Conservation (phyloP, 2,797 vertebrate genomes). For the Sebastes umbrosus region DNA sequence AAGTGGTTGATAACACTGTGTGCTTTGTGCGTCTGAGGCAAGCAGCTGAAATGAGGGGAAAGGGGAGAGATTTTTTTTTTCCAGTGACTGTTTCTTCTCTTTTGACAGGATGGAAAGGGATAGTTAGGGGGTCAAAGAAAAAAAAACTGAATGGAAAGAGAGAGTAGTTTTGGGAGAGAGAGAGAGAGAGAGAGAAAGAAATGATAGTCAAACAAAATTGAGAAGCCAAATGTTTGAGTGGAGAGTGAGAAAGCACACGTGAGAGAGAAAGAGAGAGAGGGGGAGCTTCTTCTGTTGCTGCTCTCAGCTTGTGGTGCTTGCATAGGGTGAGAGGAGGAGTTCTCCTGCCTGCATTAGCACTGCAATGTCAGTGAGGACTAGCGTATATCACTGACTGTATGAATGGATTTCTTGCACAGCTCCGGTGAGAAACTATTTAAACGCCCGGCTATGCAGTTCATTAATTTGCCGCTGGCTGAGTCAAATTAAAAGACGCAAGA, state of each 20-base stretch:
- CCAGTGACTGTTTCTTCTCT: slow-evolving; percentile 6
- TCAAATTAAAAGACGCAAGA: slow-evolving; percentile 60
- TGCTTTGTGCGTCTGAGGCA: slow-evolving; percentile 20
- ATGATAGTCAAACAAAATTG: slow-evolving; percentile 49
- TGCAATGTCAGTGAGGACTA: slow-evolving; percentile 79
- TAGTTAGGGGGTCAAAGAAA: slow-evolving; percentile 20
- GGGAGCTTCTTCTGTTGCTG: slow-evolving; percentile 5
- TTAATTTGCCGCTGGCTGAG: slow-evolving; percentile 64
- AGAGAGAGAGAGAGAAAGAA: slow-evolving; percentile 19
- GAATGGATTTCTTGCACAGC: slow-evolving; percentile 63
- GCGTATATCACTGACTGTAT: slow-evolving; percentile 59
- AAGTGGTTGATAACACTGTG: slow-evolving; percentile 36
- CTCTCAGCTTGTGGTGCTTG: slow-evolving; percentile 45
- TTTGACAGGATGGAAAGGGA: slow-evolving; percentile 16
- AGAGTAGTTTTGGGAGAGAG: slow-evolving; percentile 2
- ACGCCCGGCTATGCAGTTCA: slow-evolving; percentile 50
- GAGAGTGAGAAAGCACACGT: background rate
- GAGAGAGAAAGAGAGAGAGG: background rate
- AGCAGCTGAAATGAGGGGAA: slow-evolving; percentile 1
- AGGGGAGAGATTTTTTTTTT: background rate
- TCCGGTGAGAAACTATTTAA: slow-evolving; percentile 64
- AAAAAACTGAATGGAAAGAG: slow-evolving; percentile 19
- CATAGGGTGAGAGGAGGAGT: slow-evolving; percentile 44
- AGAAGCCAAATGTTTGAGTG: slow-evolving; percentile 48
- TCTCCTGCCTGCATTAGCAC: slow-evolving; percentile 71